Base-by-base conservation (phyloP, 2,888 invertebrate species). In the Helobdella robusta region DNA sequence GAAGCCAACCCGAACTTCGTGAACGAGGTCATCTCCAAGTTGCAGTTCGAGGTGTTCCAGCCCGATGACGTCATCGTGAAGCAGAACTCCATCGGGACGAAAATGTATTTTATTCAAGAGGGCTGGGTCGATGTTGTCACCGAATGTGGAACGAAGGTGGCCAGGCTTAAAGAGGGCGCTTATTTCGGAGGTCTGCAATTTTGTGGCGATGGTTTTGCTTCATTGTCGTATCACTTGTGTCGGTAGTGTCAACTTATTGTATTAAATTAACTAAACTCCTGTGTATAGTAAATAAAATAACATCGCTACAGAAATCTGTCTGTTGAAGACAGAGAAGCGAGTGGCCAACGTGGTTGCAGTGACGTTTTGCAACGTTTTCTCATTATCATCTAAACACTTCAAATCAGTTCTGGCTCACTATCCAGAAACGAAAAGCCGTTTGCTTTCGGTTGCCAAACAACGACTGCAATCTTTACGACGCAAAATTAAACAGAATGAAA, bases 101-200 rank as follows among this genome's bases (percentile, higher is more conserved):
- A 61, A 28, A 61, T 61, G 61, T 61, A 61, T 34, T 61, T 61
- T 23, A 61, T 61, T 30, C 61, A 61, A 40, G 61, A 61, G n/a
- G 61, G 61, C 28, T 20, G 25, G 15, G 61, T 61, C 15, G 61
- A 61, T 5, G 61, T 61, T 3, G 61, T 61, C 18, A 61, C 40
- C 23, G 61, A 61, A 46, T 61, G 61, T 46, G 61, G 61, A 28
- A 48, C 32, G 30, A 46, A 25, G 18, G 48, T 61, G 8, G 61
- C 61, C 30, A 40, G 44, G 32, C 61, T 61, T 5, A 61, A 61
- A 34, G 44, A 61, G 18, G 61, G 61, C 11, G 61, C 61, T 2
- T 61, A 61, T 15, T 61, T 61, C 30, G 61, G 61, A 61, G 61
- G 61, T 61, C 11, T 15, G 46, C 46, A n/a, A 46, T 46, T 46